Evolutionary conservation across 2,888 invertebrate genomes (phyloP).

Genomic region (Podabrus alpinus): DNA sequence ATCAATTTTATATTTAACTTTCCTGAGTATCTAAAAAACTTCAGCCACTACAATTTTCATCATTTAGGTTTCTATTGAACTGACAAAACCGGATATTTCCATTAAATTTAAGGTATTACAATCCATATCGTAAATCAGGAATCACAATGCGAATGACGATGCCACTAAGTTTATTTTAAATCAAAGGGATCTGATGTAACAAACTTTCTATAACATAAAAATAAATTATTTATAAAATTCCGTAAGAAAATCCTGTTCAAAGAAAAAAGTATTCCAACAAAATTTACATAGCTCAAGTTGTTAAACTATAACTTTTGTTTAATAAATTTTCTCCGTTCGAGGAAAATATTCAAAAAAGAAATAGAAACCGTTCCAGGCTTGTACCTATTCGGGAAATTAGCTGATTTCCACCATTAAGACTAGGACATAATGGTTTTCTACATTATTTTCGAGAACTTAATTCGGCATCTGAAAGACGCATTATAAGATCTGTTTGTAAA

Average conservation of each 20-base stretch:
- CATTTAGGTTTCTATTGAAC: constrained; percentile 8
- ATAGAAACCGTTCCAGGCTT: not conserved
- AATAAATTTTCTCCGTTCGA: too few species aligned
- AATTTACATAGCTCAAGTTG: not conserved
- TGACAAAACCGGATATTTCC: constrained; percentile 15
- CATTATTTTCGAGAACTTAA: too few species aligned
- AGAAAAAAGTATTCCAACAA: not conserved
- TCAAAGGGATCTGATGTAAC: not conserved
- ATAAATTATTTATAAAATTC: not conserved
- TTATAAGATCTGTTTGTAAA: too few species aligned
- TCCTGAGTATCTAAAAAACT: not conserved
- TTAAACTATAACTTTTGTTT: too few species aligned
- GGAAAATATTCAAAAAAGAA: not conserved
- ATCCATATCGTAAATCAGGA: constrained; percentile 15
- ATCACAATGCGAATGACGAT: constrained; percentile 15
- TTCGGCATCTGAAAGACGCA: not conserved
- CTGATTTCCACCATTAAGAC: not conserved
- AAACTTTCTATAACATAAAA: not conserved
- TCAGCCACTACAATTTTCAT: constrained; percentile 1
- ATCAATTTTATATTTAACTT: not conserved
- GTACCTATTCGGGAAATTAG: not conserved
- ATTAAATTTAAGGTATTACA: constrained; percentile 10
- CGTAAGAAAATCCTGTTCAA: not conserved
- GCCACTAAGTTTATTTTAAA: not conserved
- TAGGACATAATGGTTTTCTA: too few species aligned